Evolutionary conservation across 2,888 invertebrate species (phyloP).

Genomic region (Clostera curtula): DNA sequence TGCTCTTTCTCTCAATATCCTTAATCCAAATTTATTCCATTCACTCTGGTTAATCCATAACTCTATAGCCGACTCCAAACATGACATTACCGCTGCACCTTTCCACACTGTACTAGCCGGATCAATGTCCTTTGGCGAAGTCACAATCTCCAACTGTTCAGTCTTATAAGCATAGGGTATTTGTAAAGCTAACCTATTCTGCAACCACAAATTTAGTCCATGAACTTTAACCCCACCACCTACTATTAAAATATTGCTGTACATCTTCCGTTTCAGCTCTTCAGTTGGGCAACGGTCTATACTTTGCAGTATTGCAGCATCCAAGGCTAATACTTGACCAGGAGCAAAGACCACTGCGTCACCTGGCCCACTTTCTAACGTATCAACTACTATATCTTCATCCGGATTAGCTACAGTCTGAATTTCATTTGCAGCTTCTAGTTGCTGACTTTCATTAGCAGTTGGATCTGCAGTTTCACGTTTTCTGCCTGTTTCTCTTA

Average conservation of each 20-base stretch:
- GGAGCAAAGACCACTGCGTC: slow-evolving; percentile 82
- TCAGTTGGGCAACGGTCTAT: slow-evolving; percentile 92
- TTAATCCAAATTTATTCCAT: slow-evolving; percentile 90
- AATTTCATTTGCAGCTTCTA: slow-evolving; percentile 66
- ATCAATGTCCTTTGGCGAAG: slow-evolving; percentile 93
- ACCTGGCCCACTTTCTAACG: slow-evolving; percentile 69
- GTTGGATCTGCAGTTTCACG: slow-evolving; percentile 58
- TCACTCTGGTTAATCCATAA: slow-evolving; percentile 91
- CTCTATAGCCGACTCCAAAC: slow-evolving; percentile 93
- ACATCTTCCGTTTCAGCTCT: slow-evolving; percentile 95
- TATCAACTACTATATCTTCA: slow-evolving; percentile 84
- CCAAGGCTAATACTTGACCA: slow-evolving; percentile 89
- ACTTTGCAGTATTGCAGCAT: slow-evolving; percentile 93
- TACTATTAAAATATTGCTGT: slow-evolving; percentile 91
- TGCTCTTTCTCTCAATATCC: slow-evolving; percentile 90
- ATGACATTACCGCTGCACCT: slow-evolving; percentile 94
- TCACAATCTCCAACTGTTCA: slow-evolving; percentile 91
- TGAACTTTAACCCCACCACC: slow-evolving; percentile 94
- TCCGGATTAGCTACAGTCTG: slow-evolving; percentile 72
- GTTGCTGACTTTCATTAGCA: slow-evolving; percentile 57
- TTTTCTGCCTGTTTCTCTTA: slow-evolving; percentile 88
- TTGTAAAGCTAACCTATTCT: slow-evolving; percentile 88
- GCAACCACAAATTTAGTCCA: slow-evolving; percentile 89
- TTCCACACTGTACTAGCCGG: slow-evolving; percentile 94
- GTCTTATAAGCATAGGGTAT: slow-evolving; percentile 86